These are phyloP conservation scores for Sitta carolinensis DNA, from an alignment of 2,797 vertebrate genomes.

Conservation along the genomic window DNA sequence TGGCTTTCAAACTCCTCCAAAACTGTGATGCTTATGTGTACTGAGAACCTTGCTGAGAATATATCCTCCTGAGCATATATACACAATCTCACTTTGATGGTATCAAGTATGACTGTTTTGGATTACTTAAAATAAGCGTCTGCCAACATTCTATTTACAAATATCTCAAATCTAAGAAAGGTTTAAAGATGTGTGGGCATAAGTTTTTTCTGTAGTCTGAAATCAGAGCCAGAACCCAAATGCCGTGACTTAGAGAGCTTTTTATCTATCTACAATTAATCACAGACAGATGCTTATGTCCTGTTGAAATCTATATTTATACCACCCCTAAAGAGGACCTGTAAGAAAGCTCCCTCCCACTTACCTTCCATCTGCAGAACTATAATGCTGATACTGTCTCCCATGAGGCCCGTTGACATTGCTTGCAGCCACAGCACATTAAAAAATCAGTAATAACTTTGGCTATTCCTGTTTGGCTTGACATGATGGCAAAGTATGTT, in stretches of 20 bases:
- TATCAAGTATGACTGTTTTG: background rate
- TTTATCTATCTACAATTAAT: background rate
- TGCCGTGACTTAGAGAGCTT: background rate
- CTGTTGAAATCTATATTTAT: slow-evolving; percentile 28
- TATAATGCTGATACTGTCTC: background rate
- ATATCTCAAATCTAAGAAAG: background rate
- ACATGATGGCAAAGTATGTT: background rate
- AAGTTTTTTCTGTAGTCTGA: background rate
- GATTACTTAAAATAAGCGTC: background rate
- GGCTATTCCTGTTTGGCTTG: background rate
- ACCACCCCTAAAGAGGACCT: background rate
- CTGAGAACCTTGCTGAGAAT: background rate
- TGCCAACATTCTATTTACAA: background rate
- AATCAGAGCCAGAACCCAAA: background rate
- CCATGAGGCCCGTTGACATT: background rate
- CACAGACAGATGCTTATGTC: background rate
- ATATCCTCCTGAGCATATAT: background rate
- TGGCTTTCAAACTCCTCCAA: background rate
- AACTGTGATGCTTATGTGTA: background rate
- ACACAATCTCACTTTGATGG: background rate
- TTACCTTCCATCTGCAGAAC: slow-evolving; percentile 30
- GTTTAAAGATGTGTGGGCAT: background rate
- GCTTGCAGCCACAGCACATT: background rate
- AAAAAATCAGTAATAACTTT: background rate
- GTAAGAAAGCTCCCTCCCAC: background rate